Percentiles rank a stretch among this genome's conserved stretches.
Conservation (phyloP, 2,113 vertebrate genomes). For the Dolichallabes microphthalmus region DNA sequence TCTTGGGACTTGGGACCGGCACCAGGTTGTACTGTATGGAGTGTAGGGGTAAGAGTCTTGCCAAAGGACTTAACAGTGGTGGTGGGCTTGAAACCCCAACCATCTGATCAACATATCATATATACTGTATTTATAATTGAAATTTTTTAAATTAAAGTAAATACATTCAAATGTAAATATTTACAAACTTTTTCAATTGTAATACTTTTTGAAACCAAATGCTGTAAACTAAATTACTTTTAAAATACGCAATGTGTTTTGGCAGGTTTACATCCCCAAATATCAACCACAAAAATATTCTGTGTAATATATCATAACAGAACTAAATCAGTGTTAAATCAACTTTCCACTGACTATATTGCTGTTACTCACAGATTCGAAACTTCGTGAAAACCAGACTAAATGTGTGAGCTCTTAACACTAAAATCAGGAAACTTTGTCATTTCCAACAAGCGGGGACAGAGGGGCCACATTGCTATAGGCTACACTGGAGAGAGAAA, state of each 20-base stretch:
- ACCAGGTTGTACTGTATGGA: too few relatives aligned
- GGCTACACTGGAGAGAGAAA: conserved; percentile 44
- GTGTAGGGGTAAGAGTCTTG: too few relatives aligned
- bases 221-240: too few relatives aligned
- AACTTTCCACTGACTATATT: too few relatives aligned
- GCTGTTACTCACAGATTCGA: not conserved
- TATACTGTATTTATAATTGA: too few relatives aligned
- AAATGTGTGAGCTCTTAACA: not conserved
- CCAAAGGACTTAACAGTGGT: too few relatives aligned
- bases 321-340: not conserved
- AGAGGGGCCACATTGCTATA: conserved; percentile 33
- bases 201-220: too few relatives aligned
- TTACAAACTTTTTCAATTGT: not conserved
- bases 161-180: not conserved
- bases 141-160: not conserved
- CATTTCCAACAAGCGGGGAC: conserved; percentile 36
- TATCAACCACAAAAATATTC: not conserved
- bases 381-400: not conserved
- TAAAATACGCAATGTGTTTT: too few relatives aligned
- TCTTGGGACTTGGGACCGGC: too few relatives aligned
- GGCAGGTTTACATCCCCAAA: not conserved
- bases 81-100: too few relatives aligned
- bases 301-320: not conserved
- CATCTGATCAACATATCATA: not conserved
- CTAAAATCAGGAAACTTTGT: conserved; percentile 35